Percentiles rank a stretch among this genome's conserved stretches.
Conservation (phyloP, 2,888 invertebrate species). For the Heliconius aoede region DNA sequence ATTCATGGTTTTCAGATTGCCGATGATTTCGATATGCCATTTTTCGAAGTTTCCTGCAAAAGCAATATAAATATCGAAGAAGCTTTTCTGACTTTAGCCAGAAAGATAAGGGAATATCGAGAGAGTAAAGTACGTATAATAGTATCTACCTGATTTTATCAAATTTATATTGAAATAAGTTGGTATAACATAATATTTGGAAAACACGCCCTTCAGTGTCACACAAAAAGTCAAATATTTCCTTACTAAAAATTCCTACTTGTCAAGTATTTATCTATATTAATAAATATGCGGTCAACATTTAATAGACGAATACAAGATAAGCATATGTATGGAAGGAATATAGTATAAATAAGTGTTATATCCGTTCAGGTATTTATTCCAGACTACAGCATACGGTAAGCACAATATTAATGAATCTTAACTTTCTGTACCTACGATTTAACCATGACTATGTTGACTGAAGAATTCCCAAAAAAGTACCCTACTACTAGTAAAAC, state of each 20-base stretch:
- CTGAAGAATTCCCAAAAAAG: neutral
- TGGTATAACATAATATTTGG: neutral
- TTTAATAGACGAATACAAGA: neutral
- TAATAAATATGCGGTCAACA: neutral
- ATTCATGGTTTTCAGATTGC: constrained; percentile 85
- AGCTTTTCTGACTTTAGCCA: constrained; percentile 90
- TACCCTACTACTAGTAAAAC: neutral
- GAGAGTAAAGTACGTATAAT: constrained; percentile 85
- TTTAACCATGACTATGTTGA: too few relatives aligned
- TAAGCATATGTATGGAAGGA: neutral
- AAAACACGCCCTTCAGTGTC: neutral
- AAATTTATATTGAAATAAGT: neutral
- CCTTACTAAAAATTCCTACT: neutral
- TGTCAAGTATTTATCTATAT: neutral
- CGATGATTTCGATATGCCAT: constrained; percentile 93
- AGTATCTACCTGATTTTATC: neutral
- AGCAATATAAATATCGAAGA: constrained; percentile 93
- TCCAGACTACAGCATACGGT: too few relatives aligned
- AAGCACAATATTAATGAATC: too few relatives aligned
- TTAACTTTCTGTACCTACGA: too few relatives aligned
- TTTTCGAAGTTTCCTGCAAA: constrained; percentile 94
- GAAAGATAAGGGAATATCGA: constrained; percentile 92
- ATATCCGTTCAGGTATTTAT: neutral
- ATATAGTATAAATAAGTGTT: neutral
- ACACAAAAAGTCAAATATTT: too few relatives aligned